Evolutionary conservation across 2,888 invertebrate species (phyloP), one percentile per base, ranked within the genome.

Genomic region (Ganaspis brasiliensis): DNA sequence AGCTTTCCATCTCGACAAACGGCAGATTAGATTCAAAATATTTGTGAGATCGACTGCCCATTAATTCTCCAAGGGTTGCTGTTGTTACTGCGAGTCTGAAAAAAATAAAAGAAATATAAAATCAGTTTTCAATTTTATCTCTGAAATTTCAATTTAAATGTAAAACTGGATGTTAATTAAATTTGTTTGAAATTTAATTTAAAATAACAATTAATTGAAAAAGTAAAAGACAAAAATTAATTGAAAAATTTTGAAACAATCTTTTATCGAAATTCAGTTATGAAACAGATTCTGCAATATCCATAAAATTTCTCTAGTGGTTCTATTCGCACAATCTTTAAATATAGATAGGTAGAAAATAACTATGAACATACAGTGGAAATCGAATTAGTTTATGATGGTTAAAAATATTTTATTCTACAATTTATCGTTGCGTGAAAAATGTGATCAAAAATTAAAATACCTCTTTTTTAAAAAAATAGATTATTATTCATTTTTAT

Each of bases 1-100:
- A 97, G 55, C 95, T 95, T 91, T 97, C 97, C 14, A 95, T 93
- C 91, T 97, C 97, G 78, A 95, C 93, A 92, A 97, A 97, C 0
- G 97, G 97, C 84, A 97, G 92, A 77, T 82, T 85, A 0, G 88
- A 88, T 19, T 91, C 90, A 14, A 89, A 81, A 40, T 89, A 84
- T 78, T 91, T 91, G 72, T 88, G 88, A 16, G 83, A 84, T 2
- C 91, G 88, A 75, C 85, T 86, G 37, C 89, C 85, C 82, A 90
- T 87, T 35, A 91, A 79, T 55, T 91, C 91, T 5, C 90, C 88
- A 37, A 91, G 84, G 0, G 90, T 85, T 24, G 90, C 87, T 12
- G 89, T 87, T 1, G 88, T 85, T 56, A 87, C 84, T 0, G 85
- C 83, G n/a, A 89, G 82, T 8, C 89, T 89, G 59, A 14, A 73